These are phyloP conservation scores for Melanotaenia nigrans DNA, from an alignment of 2,797 vertebrate species.

Conservation along the genomic window DNA sequence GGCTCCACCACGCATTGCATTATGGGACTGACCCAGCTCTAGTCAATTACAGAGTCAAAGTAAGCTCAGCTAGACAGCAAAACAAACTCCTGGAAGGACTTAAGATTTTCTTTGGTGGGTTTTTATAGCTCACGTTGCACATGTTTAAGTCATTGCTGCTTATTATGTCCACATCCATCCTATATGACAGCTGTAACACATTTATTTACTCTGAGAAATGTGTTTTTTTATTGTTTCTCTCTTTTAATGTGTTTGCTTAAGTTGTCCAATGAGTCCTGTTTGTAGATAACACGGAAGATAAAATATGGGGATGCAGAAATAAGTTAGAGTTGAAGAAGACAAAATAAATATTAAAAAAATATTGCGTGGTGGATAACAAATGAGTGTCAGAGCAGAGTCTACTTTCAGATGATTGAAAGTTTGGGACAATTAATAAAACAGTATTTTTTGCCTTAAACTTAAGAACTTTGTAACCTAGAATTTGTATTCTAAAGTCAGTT, in stretches of 20 bases:
- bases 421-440: not conserved
- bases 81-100: constrained; percentile 63
- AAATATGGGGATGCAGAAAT: too few relatives aligned
- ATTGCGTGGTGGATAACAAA: too few relatives aligned
- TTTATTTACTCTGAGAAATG: constrained; percentile 22
- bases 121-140: constrained; percentile 34
- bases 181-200: constrained; percentile 25
- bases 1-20: constrained; percentile 77
- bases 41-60: constrained; percentile 74
- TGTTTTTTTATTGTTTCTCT: not conserved
- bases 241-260: not conserved
- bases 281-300: too few relatives aligned
- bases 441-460: not conserved
- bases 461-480: not conserved
- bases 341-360: too few relatives aligned
- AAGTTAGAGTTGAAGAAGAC: too few relatives aligned
- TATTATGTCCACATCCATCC: constrained; percentile 11
- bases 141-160: constrained; percentile 37
- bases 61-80: constrained; percentile 66
- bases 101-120: constrained; percentile 38
- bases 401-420: not conserved
- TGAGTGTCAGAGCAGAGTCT: not conserved
- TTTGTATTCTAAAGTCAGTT: not conserved
- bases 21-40: constrained; percentile 78
- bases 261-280: not conserved